phyloP scores from a whole-genome alignment of 2,113 vertebrate species.

The Leucopternis melanops region DNA sequence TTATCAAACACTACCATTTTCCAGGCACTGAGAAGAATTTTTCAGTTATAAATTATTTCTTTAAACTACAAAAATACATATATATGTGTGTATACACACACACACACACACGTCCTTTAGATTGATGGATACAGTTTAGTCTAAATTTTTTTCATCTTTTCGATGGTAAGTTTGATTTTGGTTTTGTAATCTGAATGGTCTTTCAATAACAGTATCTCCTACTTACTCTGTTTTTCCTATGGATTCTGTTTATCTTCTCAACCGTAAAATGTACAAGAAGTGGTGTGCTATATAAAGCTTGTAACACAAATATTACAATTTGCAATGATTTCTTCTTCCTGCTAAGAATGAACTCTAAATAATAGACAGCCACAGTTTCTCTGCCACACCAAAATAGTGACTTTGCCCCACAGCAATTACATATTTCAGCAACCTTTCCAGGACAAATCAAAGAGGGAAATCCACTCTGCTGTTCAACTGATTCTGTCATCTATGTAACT shows the following conservation, averaged over 20 bases:
- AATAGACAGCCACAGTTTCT: not conserved
- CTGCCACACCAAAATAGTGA: not conserved
- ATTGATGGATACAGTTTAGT: not conserved
- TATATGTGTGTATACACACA: not conserved
- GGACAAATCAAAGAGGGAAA: not conserved
- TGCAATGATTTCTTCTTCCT: not conserved
- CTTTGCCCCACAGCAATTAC: not conserved
- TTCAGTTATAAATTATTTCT: not conserved
- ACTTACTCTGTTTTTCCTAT: not conserved
- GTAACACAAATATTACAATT: not conserved
- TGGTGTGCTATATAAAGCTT: not conserved
- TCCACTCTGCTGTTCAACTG: not conserved
- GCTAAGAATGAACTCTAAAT: not conserved
- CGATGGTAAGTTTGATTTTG: not conserved
- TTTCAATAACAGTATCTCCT: not conserved
- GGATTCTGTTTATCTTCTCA: not conserved
- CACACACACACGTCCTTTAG: fast-evolving
- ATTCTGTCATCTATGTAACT: not conserved
- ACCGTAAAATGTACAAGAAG: not conserved
- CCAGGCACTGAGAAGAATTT: not conserved
- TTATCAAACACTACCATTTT: not conserved
- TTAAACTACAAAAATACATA: not conserved
- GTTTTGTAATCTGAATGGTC: not conserved
- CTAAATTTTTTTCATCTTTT: not conserved
- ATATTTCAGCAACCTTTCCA: not conserved